These are phyloP conservation scores for Patagioenas fasciata DNA, from an alignment of 2,113 vertebrate genomes.

Conservation along the genomic window DNA sequence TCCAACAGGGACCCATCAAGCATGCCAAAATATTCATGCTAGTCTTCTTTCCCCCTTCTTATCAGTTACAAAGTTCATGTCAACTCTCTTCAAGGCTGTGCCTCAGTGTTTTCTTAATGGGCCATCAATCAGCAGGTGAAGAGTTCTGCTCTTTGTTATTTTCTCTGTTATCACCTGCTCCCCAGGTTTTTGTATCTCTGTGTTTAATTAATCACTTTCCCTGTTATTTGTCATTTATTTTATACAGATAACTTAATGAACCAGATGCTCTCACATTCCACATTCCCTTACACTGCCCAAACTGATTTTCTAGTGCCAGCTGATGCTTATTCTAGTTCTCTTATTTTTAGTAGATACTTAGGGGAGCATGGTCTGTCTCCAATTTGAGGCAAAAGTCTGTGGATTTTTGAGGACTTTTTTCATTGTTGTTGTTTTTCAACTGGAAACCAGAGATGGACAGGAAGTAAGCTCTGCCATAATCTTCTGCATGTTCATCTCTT, in stretches of 20 bases:
- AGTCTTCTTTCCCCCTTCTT: neutral
- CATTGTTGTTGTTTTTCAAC: neutral
- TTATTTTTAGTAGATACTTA: neutral
- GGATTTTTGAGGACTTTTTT: accelerated
- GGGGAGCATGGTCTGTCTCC: neutral
- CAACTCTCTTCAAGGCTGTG: neutral
- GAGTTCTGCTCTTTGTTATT: neutral
- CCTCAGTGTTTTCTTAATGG: neutral
- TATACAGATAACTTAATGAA: neutral
- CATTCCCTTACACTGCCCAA: neutral
- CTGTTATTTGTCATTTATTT: neutral
- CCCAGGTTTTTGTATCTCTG: neutral
- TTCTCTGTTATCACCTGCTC: neutral
- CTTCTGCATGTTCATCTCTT: neutral
- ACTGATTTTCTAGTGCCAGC: neutral
- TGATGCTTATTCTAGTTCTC: neutral
- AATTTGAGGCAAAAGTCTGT: neutral
- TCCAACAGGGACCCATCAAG: neutral
- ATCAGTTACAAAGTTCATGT: neutral
- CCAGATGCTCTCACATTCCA: neutral
- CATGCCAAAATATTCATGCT: neutral
- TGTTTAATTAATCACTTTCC: neutral
- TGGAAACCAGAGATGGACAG: neutral
- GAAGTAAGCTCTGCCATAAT: neutral
- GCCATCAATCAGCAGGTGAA: neutral